These are phyloP conservation scores for Diplodus puntazzo DNA, from an alignment of 2,797 vertebrate species.

Conservation along the genomic window DNA sequence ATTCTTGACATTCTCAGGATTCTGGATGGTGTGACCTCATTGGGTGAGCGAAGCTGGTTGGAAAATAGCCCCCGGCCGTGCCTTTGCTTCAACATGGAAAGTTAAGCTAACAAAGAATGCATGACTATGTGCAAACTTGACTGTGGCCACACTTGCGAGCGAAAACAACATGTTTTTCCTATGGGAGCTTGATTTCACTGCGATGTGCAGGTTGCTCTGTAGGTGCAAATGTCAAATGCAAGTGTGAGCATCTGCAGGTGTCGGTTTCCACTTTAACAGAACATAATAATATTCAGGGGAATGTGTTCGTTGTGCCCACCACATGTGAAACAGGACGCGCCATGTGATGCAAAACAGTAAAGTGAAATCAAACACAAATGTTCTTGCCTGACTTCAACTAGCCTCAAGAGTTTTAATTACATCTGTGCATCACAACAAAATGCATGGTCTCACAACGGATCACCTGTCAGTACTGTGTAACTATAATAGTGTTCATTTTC, in stretches of 20 bases:
- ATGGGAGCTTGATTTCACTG: constrained; percentile 35
- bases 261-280: neutral
- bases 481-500: neutral
- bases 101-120: constrained; percentile 82
- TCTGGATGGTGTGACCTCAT: constrained; percentile 82
- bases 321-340: neutral
- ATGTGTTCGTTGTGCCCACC: neutral
- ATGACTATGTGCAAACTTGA: constrained; percentile 82
- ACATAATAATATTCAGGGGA: neutral
- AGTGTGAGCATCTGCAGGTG: constrained; percentile 15
- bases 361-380: neutral
- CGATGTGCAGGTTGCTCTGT: constrained; percentile 35
- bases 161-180: constrained; percentile 75
- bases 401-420: neutral
- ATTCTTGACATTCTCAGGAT: constrained; percentile 81
- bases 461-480: neutral
- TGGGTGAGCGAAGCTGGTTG: constrained; percentile 75
- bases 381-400: no score
- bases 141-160: constrained; percentile 67
- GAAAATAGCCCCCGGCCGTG: constrained; percentile 80
- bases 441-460: no score
- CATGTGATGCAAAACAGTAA: neutral
- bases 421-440: neutral
- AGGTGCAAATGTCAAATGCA: constrained; percentile 27
- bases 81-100: constrained; percentile 83